Conservation (phyloP, 2,888 invertebrate species). For the Synergus itoensis region DNA sequence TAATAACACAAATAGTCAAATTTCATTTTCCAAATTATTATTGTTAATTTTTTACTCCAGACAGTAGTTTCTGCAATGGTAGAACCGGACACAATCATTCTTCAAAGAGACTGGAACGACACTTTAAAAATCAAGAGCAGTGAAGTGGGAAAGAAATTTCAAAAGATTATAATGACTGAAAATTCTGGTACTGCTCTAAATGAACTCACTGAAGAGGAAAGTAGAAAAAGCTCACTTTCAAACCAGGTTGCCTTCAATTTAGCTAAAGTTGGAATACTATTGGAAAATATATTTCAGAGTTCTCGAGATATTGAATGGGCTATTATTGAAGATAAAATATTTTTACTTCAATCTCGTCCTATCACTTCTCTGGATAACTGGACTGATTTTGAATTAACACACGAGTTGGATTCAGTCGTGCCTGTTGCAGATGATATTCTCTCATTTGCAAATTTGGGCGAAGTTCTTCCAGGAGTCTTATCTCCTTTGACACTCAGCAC, state of each 20-base stretch:
- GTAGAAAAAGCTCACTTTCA: conserved; percentile 79
- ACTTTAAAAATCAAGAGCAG: conserved; percentile 78
- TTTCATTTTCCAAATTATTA: conserved; percentile 3
- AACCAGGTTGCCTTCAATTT: conserved; percentile 80
- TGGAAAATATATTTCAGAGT: conserved; percentile 85
- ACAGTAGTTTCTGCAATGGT: conserved; percentile 88
- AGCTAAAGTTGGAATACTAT: conserved; percentile 80
- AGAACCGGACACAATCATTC: conserved; percentile 87
- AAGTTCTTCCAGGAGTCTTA: conserved; percentile 83
- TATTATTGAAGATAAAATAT: conserved; percentile 81
- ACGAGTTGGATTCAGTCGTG: conserved; percentile 87
- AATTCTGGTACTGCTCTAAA: conserved; percentile 77
- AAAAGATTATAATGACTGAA: conserved; percentile 78
- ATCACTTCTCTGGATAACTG: conserved; percentile 87
- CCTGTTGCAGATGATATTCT: conserved; percentile 83
- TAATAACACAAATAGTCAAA: conserved; percentile 68
- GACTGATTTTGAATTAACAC: conserved; percentile 88
- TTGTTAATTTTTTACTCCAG: conserved; percentile 76
- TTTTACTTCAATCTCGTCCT: conserved; percentile 88
- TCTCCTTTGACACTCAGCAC: conserved; percentile 80
- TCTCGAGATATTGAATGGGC: conserved; percentile 92
- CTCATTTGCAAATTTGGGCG: conserved; percentile 88
- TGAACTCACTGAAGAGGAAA: conserved; percentile 76
- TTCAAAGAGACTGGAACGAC: conserved; percentile 79
- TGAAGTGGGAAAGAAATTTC: conserved; percentile 80